Evolutionary conservation across 1,140 invertebrate genomes (phyloP), one percentile per base, ranked within the genome.

Genomic region (Theocolax elegans): DNA sequence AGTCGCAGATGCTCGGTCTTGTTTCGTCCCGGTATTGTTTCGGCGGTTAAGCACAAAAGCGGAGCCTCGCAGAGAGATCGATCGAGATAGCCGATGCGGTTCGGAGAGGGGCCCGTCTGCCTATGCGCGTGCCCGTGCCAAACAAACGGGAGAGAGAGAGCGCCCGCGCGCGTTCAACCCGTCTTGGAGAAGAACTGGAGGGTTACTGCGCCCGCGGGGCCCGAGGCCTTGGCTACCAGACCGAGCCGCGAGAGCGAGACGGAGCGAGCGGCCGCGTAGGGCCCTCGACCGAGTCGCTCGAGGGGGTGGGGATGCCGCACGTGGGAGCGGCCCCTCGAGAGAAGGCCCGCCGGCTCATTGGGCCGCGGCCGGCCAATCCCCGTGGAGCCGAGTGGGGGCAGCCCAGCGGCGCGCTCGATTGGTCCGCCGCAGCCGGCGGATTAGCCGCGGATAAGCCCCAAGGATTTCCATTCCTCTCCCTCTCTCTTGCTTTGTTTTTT

Each of bases 191-290:
- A 85, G 80, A 80, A 85, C 84, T 85, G 78, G 83, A 83, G 83
- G 84, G 82, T 85, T 83, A 85, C 85, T 85, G 84, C 76, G 85
- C 85, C 85, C 83, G 83, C 81, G 77, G 83, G 83, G 83, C 83
- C 83, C 84, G 46, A 83, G 80, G 81, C 82, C 84, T 58, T 83
- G 80, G 81, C 82, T 84, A 85, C 83, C 80, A 84, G 81, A 81
- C 80, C 23, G 12, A 4, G 78, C 79, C 78, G 72, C 72, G 73
- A 60, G 65, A 44, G 10, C 7, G 42, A 66, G n/a, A 21, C 54
- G 35, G 69, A 76, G 77, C 74, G 78, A 78, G 76, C 58, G 72
- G 66, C 72, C 74, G 77, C 75, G 72, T 44, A 77, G 78, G 76
- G 76, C 74, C 76, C 25, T 51, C 68, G 76, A 70, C 72, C 76